phyloP scores from a whole-genome alignment of 2,888 invertebrate species.

The Zeuzera pyrina region DNA sequence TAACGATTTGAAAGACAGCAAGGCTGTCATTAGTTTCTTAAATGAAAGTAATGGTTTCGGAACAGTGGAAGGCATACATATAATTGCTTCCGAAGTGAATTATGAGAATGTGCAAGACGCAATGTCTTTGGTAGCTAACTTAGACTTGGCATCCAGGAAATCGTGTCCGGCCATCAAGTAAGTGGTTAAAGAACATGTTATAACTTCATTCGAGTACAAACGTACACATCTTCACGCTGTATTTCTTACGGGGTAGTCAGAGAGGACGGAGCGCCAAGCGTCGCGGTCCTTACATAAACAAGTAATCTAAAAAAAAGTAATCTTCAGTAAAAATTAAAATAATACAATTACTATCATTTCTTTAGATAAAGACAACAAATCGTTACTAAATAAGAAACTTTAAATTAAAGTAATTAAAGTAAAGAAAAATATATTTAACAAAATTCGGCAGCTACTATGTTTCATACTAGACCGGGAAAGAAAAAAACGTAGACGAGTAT shows the following conservation, averaged over 20 bases:
- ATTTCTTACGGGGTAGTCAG: too few species aligned
- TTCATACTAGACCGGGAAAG: too few species aligned
- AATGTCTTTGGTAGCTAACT: slow-evolving; percentile 10
- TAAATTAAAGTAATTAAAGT: too few species aligned
- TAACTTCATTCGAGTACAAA: neutral
- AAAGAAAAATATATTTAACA: too few species aligned
- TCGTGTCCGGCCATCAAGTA: slow-evolving; percentile 26
- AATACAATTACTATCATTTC: too few species aligned
- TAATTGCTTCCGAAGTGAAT: slow-evolving; percentile 11
- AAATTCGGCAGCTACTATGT: too few species aligned
- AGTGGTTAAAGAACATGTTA: slow-evolving; percentile 5
- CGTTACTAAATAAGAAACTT: too few species aligned
- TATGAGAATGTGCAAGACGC: slow-evolving; percentile 5
- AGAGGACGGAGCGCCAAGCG: too few species aligned
- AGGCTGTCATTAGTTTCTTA: slow-evolving; percentile 15
- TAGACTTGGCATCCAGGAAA: slow-evolving; percentile 25
- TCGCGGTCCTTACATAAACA: too few species aligned
- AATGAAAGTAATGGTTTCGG: slow-evolving; percentile 17
- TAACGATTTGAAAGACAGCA: slow-evolving; percentile 5
- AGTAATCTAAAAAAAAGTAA: too few species aligned
- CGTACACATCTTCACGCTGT: neutral
- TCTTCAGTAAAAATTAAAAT: neutral
- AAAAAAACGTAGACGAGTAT: too few species aligned
- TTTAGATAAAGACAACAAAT: too few species aligned
- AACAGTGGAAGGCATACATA: slow-evolving; percentile 24